Conservation (phyloP, 2,888 invertebrate genomes). For the Cylindroiulus punctatus region DNA sequence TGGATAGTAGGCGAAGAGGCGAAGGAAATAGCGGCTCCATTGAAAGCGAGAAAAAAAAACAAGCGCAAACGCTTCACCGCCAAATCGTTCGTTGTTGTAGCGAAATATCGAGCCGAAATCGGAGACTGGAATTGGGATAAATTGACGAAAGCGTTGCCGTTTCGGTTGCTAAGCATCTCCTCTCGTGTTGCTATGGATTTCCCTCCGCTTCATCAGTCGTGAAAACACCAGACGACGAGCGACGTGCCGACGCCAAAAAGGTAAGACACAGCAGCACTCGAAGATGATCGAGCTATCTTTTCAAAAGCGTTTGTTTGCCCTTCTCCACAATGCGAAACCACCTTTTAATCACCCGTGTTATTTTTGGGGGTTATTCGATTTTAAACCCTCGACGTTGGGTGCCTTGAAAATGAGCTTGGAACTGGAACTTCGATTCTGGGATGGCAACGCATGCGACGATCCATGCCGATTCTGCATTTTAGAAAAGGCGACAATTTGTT, state of each 20-base stretch:
- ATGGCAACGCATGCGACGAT: too few species aligned
- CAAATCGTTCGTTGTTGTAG: neutral
- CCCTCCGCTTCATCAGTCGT: constrained; percentile 29
- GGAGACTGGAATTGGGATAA: constrained; percentile 2
- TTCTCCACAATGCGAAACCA: neutral
- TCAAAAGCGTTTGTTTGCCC: neutral
- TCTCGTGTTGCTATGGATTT: constrained; percentile 38
- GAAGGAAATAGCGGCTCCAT: neutral
- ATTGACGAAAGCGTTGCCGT: constrained; percentile 21
- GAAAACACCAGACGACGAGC: neutral
- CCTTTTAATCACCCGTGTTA: neutral
- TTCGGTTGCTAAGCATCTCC: constrained; percentile 31
- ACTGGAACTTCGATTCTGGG: too few species aligned
- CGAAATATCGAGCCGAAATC: constrained; percentile 15
- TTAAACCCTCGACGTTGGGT: neutral
- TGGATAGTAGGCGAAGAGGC: neutral
- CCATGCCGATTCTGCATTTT: too few species aligned
- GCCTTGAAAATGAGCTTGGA: neutral
- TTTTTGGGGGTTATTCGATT: neutral
- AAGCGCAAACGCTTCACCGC: neutral
- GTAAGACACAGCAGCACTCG: neutral
- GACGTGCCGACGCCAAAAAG: neutral
- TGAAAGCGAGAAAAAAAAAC: neutral
- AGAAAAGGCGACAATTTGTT: too few species aligned
- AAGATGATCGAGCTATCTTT: neutral